Evolutionary conservation across 2,113 vertebrate genomes (phyloP).

Genomic region (Dinomys branickii): DNA sequence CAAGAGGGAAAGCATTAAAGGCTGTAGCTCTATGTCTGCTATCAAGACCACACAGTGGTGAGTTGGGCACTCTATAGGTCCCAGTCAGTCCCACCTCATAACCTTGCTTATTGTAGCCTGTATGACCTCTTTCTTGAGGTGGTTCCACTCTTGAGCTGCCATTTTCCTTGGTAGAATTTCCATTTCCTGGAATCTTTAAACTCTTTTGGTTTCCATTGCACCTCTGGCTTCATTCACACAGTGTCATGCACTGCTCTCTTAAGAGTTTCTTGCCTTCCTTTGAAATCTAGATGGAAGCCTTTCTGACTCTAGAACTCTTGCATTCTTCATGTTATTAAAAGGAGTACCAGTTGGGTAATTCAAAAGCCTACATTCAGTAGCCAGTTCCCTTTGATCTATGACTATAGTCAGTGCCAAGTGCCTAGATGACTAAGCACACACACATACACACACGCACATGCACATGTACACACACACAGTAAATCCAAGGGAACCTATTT

Average conservation of each 20-base stretch:
- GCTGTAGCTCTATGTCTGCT: background rate
- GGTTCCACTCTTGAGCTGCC: background rate
- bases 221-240: background rate
- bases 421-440: background rate
- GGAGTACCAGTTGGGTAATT: background rate
- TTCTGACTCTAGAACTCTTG: background rate
- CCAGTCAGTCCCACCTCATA: background rate
- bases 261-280: background rate
- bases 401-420: background rate
- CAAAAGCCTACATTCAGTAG: background rate
- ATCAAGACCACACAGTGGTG: background rate
- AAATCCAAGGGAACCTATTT: background rate
- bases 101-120: background rate
- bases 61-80: background rate
- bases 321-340: background rate
- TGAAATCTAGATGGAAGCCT: background rate
- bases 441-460: background rate
- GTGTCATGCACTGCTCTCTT: background rate
- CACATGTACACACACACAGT: background rate
- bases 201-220: background rate
- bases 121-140: background rate
- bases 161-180: background rate
- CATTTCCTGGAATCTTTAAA: background rate
- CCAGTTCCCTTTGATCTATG: background rate
- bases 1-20: background rate